Evolutionary conservation across 1,140 invertebrate species (phyloP).

Genomic region (Neodiprion virginianus): DNA sequence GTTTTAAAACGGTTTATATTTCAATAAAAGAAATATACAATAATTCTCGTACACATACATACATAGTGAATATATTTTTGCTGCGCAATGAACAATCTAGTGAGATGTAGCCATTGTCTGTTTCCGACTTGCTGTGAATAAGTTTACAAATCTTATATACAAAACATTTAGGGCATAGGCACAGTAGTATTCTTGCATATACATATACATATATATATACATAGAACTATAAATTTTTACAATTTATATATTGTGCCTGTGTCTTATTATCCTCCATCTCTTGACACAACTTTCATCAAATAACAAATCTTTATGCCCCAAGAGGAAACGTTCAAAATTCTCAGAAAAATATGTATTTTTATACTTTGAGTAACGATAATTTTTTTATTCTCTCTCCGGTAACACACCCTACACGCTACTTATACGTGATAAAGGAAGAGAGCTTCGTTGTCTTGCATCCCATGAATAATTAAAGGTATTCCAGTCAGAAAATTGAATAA

Average conservation of each 20-base stretch:
- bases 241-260: not conserved
- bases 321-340: too few relatives aligned
- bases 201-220: not conserved
- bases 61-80: constrained; percentile 31
- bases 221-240: not conserved
- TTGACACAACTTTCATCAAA: not conserved
- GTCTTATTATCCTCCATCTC: not conserved
- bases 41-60: not conserved
- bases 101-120: constrained; percentile 28
- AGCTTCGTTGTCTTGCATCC: too few relatives aligned
- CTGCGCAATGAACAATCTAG: constrained; percentile 33
- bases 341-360: too few relatives aligned
- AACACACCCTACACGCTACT: too few relatives aligned
- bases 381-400: too few relatives aligned
- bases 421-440: too few relatives aligned
- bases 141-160: constrained; percentile 14
- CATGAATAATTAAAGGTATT: too few relatives aligned
- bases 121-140: constrained; percentile 30
- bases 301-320: not conserved
- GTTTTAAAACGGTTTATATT: constrained; percentile 8
- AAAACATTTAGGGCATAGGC: not conserved
- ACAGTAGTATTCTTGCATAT: too few relatives aligned
- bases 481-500: too few relatives aligned
- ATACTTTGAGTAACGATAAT: too few relatives aligned
- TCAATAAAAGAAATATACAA: not conserved